A percentile compares a stretch with the other conserved stretches of the same genome.
phyloP scores from a whole-genome alignment of 1,140 invertebrate species.

The Protaetia brevitarsis region DNA sequence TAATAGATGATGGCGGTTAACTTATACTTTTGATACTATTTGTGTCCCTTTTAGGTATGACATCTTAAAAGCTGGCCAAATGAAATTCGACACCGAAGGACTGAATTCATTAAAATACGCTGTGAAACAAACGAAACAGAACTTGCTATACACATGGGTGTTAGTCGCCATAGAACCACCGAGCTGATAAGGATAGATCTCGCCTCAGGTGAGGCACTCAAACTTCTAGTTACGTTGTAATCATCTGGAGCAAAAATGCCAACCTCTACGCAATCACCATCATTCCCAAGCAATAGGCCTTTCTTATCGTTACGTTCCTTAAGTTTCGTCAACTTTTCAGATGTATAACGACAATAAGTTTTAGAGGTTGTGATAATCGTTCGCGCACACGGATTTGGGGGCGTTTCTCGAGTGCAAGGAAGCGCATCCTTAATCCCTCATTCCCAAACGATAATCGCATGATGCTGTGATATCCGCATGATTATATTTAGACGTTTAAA shows the following conservation, averaged over 20 bases:
- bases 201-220: background rate
- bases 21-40: constrained; percentile 19
- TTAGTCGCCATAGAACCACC: constrained; percentile 61
- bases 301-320: background rate
- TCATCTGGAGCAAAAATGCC: background rate
- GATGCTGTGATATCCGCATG: too few relatives aligned
- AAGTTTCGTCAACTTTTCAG: background rate
- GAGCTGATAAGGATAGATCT: constrained; percentile 53
- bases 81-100: constrained; percentile 80
- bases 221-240: background rate
- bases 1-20: too few relatives aligned
- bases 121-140: constrained; percentile 63
- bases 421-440: too few relatives aligned
- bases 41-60: constrained; percentile 69
- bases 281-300: background rate
- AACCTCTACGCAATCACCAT: background rate
- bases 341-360: constrained; percentile 2
- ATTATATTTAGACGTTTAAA: too few relatives aligned
- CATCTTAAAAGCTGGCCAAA: constrained; percentile 75
- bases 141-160: constrained; percentile 73
- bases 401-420: too few relatives aligned
- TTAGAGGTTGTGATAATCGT: background rate
- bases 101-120: constrained; percentile 84
- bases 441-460: too few relatives aligned
- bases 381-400: too few relatives aligned